Evolutionary conservation across 2,113 vertebrate genomes (phyloP).

Genomic region (Oryzias woworae): DNA sequence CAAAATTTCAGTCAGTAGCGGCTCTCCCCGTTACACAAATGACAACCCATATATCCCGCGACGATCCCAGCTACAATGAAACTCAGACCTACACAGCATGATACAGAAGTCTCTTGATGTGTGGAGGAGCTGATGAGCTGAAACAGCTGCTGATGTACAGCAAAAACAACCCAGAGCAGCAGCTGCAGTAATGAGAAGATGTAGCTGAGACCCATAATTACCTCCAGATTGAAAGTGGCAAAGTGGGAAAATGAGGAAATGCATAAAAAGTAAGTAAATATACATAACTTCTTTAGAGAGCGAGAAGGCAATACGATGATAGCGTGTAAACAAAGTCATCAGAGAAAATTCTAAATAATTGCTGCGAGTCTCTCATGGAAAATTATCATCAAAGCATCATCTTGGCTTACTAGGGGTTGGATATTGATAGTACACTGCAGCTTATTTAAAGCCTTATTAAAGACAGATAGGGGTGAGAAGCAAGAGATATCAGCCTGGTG

Average conservation of each 20-base stretch:
- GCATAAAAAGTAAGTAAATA: slow-evolving; percentile 32
- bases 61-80: slow-evolving; percentile 54
- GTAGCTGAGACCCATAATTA: slow-evolving; percentile 46
- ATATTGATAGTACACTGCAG: slow-evolving; percentile 14
- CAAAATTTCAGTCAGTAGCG: slow-evolving; percentile 38
- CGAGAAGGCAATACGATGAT: slow-evolving; percentile 36
- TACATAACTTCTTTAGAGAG: slow-evolving; percentile 23
- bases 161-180: slow-evolving; percentile 53
- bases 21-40: slow-evolving; percentile 55
- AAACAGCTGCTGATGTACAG: slow-evolving; percentile 62
- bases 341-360: slow-evolving; percentile 29
- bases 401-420: slow-evolving; percentile 7
- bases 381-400: slow-evolving; percentile 7
- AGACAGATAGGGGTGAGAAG: slow-evolving; percentile 12
- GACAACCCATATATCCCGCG: slow-evolving; percentile 60
- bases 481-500: background rate
- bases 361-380: background rate
- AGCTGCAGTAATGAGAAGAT: slow-evolving; percentile 51
- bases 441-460: slow-evolving; percentile 10
- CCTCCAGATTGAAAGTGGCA: slow-evolving; percentile 52
- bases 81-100: slow-evolving; percentile 44
- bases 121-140: slow-evolving; percentile 43
- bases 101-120: slow-evolving; percentile 48
- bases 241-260: slow-evolving; percentile 42
- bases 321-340: slow-evolving; percentile 59